Evolutionary conservation across 2,888 invertebrate genomes (phyloP), one percentile per base, ranked within the genome.

Genomic region (Lysandra coridon): DNA sequence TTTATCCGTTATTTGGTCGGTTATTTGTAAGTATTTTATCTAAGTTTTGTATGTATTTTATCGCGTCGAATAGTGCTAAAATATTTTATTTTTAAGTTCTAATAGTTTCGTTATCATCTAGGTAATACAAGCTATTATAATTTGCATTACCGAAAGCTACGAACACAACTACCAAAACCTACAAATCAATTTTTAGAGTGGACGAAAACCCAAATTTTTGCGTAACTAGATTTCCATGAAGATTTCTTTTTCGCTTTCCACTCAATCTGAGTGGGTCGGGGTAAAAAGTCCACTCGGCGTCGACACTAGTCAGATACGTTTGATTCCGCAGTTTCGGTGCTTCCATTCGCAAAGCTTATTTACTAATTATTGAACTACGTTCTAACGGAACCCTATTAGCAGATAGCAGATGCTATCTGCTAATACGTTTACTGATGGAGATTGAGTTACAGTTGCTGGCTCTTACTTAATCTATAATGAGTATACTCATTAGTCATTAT

Each of bases 231-330:
- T 78, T 78, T 79, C 80, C 82, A 69, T 81, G 80, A 83, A 83
- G 83, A 83, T 82, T 80, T 79, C 80, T 80, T 80, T 80, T 82
- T 82, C 80, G 80, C 80, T 77, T 80, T 81, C 80, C 81, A 83
- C 76, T 80, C 81, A 81, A 80, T 78, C 74, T 78, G 81, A 78
- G 78, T 80, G 80, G 81, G 69, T 82, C 83, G 83, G 37, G 60
- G 74, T 82, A 85, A 89, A 90, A 89, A 87, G 85, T 80, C 80
- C 83, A 83, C 83, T 85, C 84, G 85, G 83, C 85, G 82, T 85
- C 85, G 86, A 86, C 88, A 81, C 85, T 88, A 87, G 88, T 89
- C 88, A 84, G 83, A 86, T 84, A 82, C 84, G 88, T 90, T 91
- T 90, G 90, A 76, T 76, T 57, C 49, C 53, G n/a, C 40, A 37